Evolutionary conservation across 2,888 invertebrate genomes (phyloP).

Genomic region (Ischnus inquisitorius): DNA sequence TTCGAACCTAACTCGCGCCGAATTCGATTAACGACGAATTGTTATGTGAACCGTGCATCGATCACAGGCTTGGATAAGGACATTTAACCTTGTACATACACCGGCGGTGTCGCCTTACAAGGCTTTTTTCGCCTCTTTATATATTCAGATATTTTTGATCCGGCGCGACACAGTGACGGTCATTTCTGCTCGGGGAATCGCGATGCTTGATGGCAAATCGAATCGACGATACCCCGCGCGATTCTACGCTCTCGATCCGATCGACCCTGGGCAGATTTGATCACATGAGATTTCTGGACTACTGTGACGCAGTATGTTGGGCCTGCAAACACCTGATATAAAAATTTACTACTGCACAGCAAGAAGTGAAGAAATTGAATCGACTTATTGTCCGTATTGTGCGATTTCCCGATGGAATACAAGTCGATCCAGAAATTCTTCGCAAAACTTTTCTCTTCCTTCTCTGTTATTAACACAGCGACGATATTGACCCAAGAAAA

Average conservation of each 20-base stretch:
- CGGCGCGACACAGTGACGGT: too few species aligned
- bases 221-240: not conserved
- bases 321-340: not conserved
- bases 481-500: slow-evolving; percentile 5
- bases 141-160: too few species aligned
- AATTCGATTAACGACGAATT: slow-evolving; percentile 52
- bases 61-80: not conserved
- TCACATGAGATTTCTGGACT: not conserved
- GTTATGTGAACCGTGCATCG: slow-evolving; percentile 5
- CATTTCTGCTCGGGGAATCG: too few species aligned
- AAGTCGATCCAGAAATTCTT: not conserved
- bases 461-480: not conserved
- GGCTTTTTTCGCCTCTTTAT: too few species aligned
- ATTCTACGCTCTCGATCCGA: not conserved
- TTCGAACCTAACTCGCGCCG: slow-evolving; percentile 16
- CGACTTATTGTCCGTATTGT: slow-evolving; percentile 24
- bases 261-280: not conserved
- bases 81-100: too few species aligned
- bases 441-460: not conserved
- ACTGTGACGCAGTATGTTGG: not conserved
- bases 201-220: slow-evolving; percentile 5
- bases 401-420: slow-evolving; percentile 40
- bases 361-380: not conserved
- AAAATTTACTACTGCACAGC: not conserved
- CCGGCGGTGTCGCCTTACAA: too few species aligned